Percentiles rank a stretch among this genome's conserved stretches.
Conservation (phyloP, 2,113 vertebrate species). For the Rhagologus leucostigma region DNA sequence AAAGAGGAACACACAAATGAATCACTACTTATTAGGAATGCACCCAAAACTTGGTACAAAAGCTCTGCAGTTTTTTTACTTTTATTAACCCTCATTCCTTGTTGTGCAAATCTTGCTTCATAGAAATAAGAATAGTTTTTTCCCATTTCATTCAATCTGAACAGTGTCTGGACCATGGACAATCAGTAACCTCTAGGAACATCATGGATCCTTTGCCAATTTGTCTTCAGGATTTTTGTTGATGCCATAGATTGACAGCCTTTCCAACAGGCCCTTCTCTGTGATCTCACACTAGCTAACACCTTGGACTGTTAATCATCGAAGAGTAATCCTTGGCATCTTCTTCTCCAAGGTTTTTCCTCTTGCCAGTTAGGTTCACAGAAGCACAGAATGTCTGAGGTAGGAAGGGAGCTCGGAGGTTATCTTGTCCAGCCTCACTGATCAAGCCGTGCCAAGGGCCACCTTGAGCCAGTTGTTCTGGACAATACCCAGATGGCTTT, state of each 20-base stretch:
- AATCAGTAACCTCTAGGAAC: not conserved
- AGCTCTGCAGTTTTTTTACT: rapidly evolving
- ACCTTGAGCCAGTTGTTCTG: not conserved
- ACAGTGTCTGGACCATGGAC: not conserved
- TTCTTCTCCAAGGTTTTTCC: not conserved
- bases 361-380: not conserved
- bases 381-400: not conserved
- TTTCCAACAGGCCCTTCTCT: not conserved
- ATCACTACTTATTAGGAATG: not conserved
- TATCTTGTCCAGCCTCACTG: not conserved
- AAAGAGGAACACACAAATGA: not conserved
- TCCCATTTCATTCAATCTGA: not conserved
- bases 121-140: not conserved
- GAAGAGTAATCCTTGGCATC: not conserved
- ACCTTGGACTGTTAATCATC: not conserved
- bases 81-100: not conserved
- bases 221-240: not conserved
- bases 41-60: not conserved
- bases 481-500: not conserved
- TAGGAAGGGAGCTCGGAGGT: not conserved
- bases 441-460: not conserved
- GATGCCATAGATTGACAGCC: not conserved
- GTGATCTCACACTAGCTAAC: not conserved
- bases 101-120: not conserved
- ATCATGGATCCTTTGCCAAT: not conserved